A percentile compares a stretch with the other conserved stretches of the same genome.
These are phyloP conservation scores for Colaptes auratus DNA, from an alignment of 2,113 vertebrate genomes.

Conservation along the genomic window DNA sequence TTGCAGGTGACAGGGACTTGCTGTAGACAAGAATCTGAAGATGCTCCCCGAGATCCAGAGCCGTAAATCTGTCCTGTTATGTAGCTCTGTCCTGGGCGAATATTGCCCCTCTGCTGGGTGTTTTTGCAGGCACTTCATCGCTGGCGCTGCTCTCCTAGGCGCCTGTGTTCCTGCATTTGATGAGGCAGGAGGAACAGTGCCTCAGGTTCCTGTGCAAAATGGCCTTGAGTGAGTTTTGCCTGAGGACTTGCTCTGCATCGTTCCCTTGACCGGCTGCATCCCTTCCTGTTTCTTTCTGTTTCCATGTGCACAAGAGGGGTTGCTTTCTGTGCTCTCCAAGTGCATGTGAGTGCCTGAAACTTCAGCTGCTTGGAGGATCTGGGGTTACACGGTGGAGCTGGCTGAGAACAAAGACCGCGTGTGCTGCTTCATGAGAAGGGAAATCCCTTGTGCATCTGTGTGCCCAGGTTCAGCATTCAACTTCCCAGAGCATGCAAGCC, in stretches of 20 bases:
- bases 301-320: background rate
- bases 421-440: background rate
- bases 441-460: too few species aligned
- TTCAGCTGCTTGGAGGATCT: background rate
- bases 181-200: background rate
- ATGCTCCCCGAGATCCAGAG: background rate
- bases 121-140: too few species aligned
- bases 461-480: conserved; percentile 1
- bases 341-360: background rate
- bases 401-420: conserved; percentile 45
- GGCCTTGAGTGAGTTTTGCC: background rate
- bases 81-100: background rate
- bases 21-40: background rate
- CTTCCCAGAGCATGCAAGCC: background rate
- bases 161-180: fast-evolving
- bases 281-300: background rate
- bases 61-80: background rate
- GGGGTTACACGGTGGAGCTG: background rate
- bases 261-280: background rate
- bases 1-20: background rate
- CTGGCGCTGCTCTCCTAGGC: background rate
- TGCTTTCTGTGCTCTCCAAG: background rate
- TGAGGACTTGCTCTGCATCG: background rate
- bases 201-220: background rate
- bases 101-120: too few species aligned